phyloP scores from a whole-genome alignment of 2,888 invertebrate species.

The Lasius platythorax region DNA sequence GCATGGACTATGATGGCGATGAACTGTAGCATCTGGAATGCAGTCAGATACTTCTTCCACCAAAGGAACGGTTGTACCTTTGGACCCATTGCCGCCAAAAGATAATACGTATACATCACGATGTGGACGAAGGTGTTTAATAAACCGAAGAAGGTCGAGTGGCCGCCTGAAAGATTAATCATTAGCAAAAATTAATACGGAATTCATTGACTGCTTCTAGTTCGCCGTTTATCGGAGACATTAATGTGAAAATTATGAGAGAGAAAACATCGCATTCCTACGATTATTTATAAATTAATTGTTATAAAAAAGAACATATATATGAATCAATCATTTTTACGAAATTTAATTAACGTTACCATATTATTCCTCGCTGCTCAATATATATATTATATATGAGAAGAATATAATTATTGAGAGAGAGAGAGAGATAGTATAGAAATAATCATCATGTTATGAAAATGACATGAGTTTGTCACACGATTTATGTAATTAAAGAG shows the following conservation, averaged over 20 bases:
- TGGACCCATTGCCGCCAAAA: slow-evolving; percentile 96
- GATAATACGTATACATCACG: slow-evolving; percentile 97
- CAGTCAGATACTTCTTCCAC: slow-evolving; percentile 98
- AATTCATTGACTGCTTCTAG: not conserved
- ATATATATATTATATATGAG: no score
- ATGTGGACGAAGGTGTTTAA: slow-evolving; percentile 99
- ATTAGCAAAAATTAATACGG: slow-evolving; percentile 17
- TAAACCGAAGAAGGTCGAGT: slow-evolving; percentile 98
- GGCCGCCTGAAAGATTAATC: slow-evolving; percentile 89
- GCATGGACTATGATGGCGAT: slow-evolving; percentile 96
- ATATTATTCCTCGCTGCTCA: not conserved
- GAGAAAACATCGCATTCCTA: not conserved
- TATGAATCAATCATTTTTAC: not conserved
- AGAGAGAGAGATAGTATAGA: no score
- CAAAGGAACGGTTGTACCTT: slow-evolving; percentile 94
- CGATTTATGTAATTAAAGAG: not conserved
- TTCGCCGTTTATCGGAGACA: not conserved
- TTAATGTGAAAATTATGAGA: not conserved
- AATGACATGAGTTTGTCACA: not conserved
- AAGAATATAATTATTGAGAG: no score
- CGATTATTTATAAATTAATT: not conserved
- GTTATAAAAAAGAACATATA: not conserved
- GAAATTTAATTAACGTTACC: not conserved
- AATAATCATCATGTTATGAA: not conserved
- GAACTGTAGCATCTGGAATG: slow-evolving; percentile 97